These are phyloP conservation scores for Agonum fuliginosum DNA, from an alignment of 2,888 invertebrate genomes.

Conservation along the genomic window DNA sequence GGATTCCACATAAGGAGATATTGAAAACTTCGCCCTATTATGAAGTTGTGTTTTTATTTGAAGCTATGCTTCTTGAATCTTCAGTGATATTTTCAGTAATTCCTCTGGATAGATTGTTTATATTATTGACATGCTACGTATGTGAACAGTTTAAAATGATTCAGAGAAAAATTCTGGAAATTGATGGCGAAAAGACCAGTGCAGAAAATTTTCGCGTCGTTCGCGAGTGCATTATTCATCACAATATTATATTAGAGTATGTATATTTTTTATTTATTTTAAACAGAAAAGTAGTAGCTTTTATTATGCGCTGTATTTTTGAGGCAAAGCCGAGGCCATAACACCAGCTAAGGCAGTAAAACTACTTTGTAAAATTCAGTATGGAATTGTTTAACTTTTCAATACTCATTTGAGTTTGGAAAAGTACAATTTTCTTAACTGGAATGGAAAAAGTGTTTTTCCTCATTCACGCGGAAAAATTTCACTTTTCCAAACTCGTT, in stretches of 20 bases:
- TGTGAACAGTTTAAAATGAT: slow-evolving; percentile 1
- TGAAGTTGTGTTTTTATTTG: not conserved
- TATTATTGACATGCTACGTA: not conserved
- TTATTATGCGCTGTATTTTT: too few relatives aligned
- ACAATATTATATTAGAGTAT: slow-evolving; percentile 9
- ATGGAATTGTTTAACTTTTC: too few relatives aligned
- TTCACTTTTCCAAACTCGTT: too few relatives aligned
- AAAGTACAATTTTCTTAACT: too few relatives aligned
- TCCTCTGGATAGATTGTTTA: not conserved
- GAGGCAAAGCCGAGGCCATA: too few relatives aligned
- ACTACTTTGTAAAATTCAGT: too few relatives aligned
- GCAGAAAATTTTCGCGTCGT: not conserved
- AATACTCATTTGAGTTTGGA: too few relatives aligned
- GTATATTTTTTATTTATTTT: too few relatives aligned
- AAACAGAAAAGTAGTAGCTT: too few relatives aligned
- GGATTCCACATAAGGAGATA: not conserved
- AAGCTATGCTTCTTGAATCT: not conserved
- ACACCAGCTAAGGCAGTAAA: too few relatives aligned
- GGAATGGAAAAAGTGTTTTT: too few relatives aligned
- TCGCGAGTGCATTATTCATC: not conserved
- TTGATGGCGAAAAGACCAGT: not conserved
- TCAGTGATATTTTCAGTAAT: not conserved
- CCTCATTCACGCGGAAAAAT: too few relatives aligned
- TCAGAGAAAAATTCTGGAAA: not conserved
- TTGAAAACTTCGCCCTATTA: not conserved